phyloP scores from a whole-genome alignment of 2,113 vertebrate species.

The Antigone vipio region DNA sequence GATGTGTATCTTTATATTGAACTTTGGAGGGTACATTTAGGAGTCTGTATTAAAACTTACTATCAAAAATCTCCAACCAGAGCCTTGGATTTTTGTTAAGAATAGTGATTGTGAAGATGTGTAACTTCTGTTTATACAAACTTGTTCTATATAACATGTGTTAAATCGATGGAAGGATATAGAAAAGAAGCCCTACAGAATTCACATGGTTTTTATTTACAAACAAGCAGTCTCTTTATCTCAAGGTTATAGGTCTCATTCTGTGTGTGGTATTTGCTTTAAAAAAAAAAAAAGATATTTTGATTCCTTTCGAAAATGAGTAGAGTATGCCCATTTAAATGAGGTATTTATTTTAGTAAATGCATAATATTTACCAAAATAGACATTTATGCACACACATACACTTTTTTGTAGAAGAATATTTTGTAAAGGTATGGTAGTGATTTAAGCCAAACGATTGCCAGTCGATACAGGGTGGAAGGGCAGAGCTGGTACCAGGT shows the following conservation, averaged over 20 bases:
- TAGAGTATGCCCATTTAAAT: background rate
- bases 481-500: background rate
- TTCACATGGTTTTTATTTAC: background rate
- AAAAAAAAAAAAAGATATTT: background rate
- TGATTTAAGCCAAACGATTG: background rate
- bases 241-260: background rate
- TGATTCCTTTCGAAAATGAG: background rate
- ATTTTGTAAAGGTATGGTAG: background rate
- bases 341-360: background rate
- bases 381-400: background rate
- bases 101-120: slow-evolving; percentile 38
- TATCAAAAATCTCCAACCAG: slow-evolving; percentile 58
- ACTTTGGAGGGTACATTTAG: slow-evolving; percentile 67
- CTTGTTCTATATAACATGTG: background rate
- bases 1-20: slow-evolving; percentile 95
- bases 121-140: background rate
- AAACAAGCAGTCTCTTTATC: background rate
- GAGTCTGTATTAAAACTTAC: slow-evolving; percentile 64
- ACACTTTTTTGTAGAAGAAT: background rate
- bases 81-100: slow-evolving; percentile 48
- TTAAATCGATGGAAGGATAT: background rate
- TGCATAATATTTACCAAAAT: background rate
- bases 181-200: background rate
- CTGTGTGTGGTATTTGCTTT: background rate
- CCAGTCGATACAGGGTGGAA: accelerated